A percentile compares a stretch with the other conserved stretches of the same genome.
phyloP scores from a whole-genome alignment of 2,888 invertebrate species.

The Aleiodes alternator region DNA sequence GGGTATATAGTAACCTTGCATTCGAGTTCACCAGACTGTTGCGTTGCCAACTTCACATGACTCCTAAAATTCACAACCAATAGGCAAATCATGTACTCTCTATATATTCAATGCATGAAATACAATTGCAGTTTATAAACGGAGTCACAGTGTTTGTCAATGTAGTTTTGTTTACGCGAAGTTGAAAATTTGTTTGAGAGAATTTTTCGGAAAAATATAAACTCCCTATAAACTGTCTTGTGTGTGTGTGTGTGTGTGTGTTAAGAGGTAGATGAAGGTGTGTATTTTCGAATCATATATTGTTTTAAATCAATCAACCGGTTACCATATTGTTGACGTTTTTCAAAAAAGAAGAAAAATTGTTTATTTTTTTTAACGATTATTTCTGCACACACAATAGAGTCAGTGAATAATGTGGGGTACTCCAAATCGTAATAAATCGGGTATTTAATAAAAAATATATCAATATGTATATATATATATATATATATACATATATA shows the following conservation, averaged over 20 bases:
- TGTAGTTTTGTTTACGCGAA: conserved; percentile 82
- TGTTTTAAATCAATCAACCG: conserved; percentile 43
- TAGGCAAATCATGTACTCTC: conserved; percentile 56
- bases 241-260: conserved; percentile 67
- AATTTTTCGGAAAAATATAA: conserved; percentile 64
- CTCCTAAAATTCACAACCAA: not conserved
- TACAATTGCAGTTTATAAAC: conserved; percentile 80
- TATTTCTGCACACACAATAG: conserved; percentile 5
- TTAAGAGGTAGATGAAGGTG: conserved; percentile 83
- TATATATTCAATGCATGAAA: conserved; percentile 64
- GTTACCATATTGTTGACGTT: conserved; percentile 26
- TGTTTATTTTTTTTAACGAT: not conserved
- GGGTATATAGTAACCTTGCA: too few relatives aligned
- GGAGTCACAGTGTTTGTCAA: conserved; percentile 83
- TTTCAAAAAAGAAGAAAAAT: too few relatives aligned
- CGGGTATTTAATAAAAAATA: conserved; percentile 33
- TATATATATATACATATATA: too few relatives aligned
- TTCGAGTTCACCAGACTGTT: too few relatives aligned
- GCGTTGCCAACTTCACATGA: too few relatives aligned
- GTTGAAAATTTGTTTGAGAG: conserved; percentile 67
- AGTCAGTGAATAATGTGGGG: conserved; percentile 34
- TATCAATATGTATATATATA: not conserved
- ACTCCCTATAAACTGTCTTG: conserved; percentile 65
- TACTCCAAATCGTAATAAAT: conserved; percentile 32
- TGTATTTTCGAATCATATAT: conserved; percentile 59